Evolutionary conservation across 2,113 vertebrate species (phyloP).

Genomic region (Vidua macroura): DNA sequence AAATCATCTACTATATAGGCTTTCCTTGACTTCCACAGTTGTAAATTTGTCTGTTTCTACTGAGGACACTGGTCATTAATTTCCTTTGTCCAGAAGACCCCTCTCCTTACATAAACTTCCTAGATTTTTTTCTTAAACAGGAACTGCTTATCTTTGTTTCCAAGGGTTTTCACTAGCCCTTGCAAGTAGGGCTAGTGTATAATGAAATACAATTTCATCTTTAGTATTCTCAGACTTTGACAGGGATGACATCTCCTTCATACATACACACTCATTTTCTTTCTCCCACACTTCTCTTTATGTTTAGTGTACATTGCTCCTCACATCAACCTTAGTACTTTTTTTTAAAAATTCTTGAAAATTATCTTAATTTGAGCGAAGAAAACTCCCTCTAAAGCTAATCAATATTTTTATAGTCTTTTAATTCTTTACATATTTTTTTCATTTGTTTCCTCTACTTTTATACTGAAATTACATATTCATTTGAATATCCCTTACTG

Average conservation of each 20-base stretch:
- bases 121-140: background rate
- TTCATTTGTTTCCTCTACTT: background rate
- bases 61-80: fast-evolving
- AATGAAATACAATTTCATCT: background rate
- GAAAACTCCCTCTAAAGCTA: background rate
- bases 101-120: background rate
- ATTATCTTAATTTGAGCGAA: background rate
- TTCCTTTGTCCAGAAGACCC: background rate
- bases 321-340: background rate
- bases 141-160: background rate
- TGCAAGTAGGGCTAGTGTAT: background rate
- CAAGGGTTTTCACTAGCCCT: background rate
- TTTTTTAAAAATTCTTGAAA: background rate
- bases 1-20: background rate
- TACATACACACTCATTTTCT: background rate
- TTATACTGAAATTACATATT: background rate
- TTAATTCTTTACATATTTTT: background rate
- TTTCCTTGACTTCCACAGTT: background rate
- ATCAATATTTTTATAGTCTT: background rate
- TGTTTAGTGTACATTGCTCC: background rate
- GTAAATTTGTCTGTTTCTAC: background rate
- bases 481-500: background rate
- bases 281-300: background rate
- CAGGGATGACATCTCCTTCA: background rate
- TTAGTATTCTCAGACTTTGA: background rate